A percentile compares a stretch with the other conserved stretches of the same genome.
Conservation (phyloP, 2,113 vertebrate genomes). For the Tupaia tana region DNA sequence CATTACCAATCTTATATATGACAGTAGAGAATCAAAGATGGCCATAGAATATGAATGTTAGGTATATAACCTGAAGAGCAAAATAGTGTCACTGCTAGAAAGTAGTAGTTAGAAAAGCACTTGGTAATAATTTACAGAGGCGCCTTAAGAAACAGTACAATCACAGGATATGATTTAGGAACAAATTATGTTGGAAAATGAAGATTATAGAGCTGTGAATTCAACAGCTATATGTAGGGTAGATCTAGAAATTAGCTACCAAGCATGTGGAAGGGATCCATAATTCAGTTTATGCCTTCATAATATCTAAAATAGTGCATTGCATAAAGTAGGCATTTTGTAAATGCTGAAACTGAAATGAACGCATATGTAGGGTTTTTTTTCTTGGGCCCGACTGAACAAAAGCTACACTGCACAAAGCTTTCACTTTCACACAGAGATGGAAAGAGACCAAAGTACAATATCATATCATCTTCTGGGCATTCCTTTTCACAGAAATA, state of each 20-base stretch:
- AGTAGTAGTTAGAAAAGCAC: neutral
- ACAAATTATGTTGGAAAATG: neutral
- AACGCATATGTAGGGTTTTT: neutral
- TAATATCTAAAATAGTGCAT: neutral
- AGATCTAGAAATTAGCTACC: neutral
- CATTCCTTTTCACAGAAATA: constrained; percentile 25
- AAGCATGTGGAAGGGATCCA: neutral
- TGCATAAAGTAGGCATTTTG: neutral
- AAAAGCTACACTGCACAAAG: neutral
- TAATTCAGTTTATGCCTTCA: neutral
- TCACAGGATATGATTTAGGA: neutral
- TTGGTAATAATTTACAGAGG: neutral
- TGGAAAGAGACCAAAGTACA: neutral
- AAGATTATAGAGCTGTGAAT: neutral
- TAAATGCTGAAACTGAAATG: neutral
- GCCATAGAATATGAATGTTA: neutral
- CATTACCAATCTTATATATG: neutral
- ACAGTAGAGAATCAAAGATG: neutral
- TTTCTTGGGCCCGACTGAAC: neutral
- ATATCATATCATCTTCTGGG: neutral
- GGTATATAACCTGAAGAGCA: neutral
- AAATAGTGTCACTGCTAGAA: neutral
- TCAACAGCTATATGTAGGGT: neutral
- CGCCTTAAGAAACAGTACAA: neutral
- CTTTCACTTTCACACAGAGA: neutral